A percentile compares a stretch with the other conserved stretches of the same genome.
phyloP scores from a whole-genome alignment of 2,797 vertebrate genomes.

The Sebastes nivosus region DNA sequence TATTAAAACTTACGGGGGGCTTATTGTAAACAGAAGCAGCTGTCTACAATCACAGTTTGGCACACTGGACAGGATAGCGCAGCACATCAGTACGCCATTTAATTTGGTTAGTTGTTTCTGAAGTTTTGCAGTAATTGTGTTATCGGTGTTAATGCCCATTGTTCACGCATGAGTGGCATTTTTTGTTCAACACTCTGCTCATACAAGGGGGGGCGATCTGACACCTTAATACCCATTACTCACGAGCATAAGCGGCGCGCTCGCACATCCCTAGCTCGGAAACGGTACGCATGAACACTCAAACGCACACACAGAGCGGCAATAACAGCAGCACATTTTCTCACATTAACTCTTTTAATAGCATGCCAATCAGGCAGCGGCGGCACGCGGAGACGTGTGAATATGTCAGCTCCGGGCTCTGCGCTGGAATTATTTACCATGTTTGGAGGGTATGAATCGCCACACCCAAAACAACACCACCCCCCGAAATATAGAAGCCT shows the following conservation, averaged over 20 bases:
- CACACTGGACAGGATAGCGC: neutral
- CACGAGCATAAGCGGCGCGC: neutral
- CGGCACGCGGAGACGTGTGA: conserved; percentile 28
- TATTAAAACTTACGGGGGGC: neutral
- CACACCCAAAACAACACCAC: neutral
- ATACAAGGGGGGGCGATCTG: neutral
- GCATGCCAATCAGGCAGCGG: conserved; percentile 56
- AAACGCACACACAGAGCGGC: neutral
- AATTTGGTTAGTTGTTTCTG: neutral
- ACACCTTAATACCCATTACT: conserved; percentile 7
- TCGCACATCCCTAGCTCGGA: neutral
- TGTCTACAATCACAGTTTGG: neutral
- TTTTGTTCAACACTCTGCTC: neutral
- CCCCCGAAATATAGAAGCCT: neutral
- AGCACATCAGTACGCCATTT: neutral
- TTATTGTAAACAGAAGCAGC: neutral
- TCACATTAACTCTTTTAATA: conserved; percentile 50
- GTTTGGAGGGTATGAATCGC: conserved; percentile 10
- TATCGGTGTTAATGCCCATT: neutral
- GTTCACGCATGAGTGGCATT: neutral
- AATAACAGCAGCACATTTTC: neutral
- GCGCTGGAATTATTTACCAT: conserved; percentile 51
- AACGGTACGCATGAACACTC: neutral
- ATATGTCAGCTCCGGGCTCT: conserved; percentile 41
- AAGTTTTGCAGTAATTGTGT: neutral